phyloP scores from a whole-genome alignment of 1,140 invertebrate genomes.

The Drosophila sucinea region DNA sequence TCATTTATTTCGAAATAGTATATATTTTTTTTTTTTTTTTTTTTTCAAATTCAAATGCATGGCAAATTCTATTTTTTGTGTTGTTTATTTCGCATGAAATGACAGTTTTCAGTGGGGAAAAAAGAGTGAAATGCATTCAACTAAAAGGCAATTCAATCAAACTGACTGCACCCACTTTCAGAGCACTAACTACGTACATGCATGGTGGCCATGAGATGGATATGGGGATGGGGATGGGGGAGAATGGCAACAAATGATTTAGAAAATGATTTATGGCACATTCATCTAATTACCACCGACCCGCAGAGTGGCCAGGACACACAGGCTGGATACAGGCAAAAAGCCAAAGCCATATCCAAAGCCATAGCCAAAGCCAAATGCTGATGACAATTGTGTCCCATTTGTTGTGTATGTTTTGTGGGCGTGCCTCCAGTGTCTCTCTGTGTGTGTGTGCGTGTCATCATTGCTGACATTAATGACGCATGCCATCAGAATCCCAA shows the following conservation, averaged over 20 bases:
- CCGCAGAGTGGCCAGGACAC: constrained; percentile 53
- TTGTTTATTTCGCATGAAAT: not conserved
- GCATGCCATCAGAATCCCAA: constrained; percentile 59
- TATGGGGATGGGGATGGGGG: constrained; percentile 3
- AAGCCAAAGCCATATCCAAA: constrained; percentile 59
- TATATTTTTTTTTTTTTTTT: not conserved
- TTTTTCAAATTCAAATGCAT: not conserved
- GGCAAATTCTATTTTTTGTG: too few relatives aligned
- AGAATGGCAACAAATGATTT: constrained; percentile 72
- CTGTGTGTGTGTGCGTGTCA: constrained; percentile 52
- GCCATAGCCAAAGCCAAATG: constrained; percentile 41
- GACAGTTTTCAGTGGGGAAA: not conserved
- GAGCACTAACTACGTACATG: constrained; percentile 1
- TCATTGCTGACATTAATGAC: constrained; percentile 79
- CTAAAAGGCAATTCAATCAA: constrained; percentile 48
- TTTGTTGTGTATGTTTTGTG: constrained; percentile 54
- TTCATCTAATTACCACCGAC: constrained; percentile 77
- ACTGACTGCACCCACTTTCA: constrained; percentile 24
- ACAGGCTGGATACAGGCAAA: constrained; percentile 44
- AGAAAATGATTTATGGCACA: constrained; percentile 80
- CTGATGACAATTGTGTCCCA: constrained; percentile 71
- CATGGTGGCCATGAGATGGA: too few relatives aligned
- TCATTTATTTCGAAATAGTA: not conserved
- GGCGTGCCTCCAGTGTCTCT: constrained; percentile 10
- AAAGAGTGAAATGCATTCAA: constrained; percentile 12